Conservation (phyloP, 2,797 vertebrate species). For the Melanogrammus aeglefinus region DNA sequence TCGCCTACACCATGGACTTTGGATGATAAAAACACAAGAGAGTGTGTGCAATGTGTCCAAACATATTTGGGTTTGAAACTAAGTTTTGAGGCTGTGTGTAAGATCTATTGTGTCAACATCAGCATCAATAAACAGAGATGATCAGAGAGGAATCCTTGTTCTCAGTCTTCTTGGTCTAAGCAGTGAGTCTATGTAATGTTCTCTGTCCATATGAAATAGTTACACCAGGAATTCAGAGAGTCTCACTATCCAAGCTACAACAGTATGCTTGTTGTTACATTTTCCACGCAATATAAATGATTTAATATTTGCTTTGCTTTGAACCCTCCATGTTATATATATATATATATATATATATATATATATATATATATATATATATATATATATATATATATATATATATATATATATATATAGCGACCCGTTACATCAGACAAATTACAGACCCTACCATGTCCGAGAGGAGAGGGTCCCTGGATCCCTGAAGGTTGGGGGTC, state of each 20-base stretch:
- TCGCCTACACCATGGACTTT: no score
- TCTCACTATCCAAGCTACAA: neutral
- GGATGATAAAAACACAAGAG: no score
- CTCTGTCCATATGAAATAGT: neutral
- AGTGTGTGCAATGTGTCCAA: neutral
- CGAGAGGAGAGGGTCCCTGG: no score
- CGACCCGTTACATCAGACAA: no score
- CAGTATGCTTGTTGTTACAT: neutral
- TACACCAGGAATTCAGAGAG: neutral
- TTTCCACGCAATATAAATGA: neutral
- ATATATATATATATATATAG: no score
- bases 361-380: no score
- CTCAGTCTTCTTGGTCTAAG: neutral
- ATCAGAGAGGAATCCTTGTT: neutral
- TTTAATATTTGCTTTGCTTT: neutral
- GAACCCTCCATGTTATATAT: neutral
- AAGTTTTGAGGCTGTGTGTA: neutral
- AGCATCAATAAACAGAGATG: no score
- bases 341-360: no score
- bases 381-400: no score
- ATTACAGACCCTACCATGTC: no score
- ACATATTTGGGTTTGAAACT: neutral
- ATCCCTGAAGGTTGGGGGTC: no score
- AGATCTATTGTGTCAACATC: no score
- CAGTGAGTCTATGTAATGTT: neutral